Base-by-base conservation (phyloP, 2,888 invertebrate genomes). In the Scaptomyza cyrtandrae region DNA sequence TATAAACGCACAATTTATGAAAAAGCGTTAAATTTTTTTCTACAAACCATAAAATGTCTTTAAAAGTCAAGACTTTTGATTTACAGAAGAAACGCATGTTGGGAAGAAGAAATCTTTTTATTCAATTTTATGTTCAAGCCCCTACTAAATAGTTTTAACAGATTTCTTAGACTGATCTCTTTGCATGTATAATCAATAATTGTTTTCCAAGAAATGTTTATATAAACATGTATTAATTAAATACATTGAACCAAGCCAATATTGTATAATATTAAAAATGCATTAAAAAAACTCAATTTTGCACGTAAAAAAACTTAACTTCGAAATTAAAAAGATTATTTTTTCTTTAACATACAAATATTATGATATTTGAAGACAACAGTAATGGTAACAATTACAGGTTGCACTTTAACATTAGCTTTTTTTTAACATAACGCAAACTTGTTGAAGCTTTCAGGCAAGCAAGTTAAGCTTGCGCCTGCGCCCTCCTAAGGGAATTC, bases 381-480 rank as follows among this genome's bases (percentile, higher is more conserved):
- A 9, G 11, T 0, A 6, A 13, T 35, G 11, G 13, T 14, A 37
- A 39, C 14, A 14, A 3, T 14, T 14, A 10, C 9, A 19, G 37
- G n/a, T 6, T 39, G 27, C 9, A 54, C n/a, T 14, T 48, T 73
- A 49, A 54, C 35, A 58, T 16, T 44, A 74, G 75, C 57, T 71
- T 57, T 60, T 1, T 10, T 9, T 13, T 35, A 48, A 60, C 35
- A 53, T 75, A 44, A 55, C 35, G 41, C 55, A 5, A 63, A 29
- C 29, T 41, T 24, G 2, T 9, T 0, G n/a, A 14, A 60, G 57
- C 61, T 57, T 62, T 37, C 7, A 1, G 2, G 1, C 35, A 16
- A 6, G 1, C 9, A 19, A 27, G 19, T 1, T 11, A 39, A 43
- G 24, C 39, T n/a, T 58, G 73, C 73, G 73, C 74, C 9, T 73